Evolutionary conservation across 2,113 vertebrate genomes (phyloP), one percentile per base, ranked within the genome.

Genomic region (Nycticorax nycticorax): DNA sequence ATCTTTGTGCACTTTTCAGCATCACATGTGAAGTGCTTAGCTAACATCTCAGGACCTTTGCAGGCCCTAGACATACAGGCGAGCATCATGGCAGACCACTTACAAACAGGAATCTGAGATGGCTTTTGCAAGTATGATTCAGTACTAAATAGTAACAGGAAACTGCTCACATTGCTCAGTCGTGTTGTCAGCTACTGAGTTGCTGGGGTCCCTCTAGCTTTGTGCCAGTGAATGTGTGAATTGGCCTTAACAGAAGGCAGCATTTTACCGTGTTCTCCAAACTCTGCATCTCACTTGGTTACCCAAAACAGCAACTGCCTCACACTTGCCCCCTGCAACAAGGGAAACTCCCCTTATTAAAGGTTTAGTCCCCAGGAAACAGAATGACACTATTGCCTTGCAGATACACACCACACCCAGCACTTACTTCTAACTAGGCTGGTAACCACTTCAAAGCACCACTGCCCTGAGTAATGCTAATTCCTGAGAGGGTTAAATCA

Each of bases 361-460:
- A 87, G 48, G 39, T 75, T 91, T 22, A 85, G 86, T 92, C 89
- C 89, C 95, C 95, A 85, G 95, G 92, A 94, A 72, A 89, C 56
- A 67, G 56, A 81, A 95, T 76, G 95, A 63, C 97, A 96, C 69
- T 50, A 35, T 24, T 78, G 76, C 95, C 88, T 87, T 45, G 77
- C 14, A 92, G 88, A 57, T 26, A 83, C 50, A 26, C 8, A 81
- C 88, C 96, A 93, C 94, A 14, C 95, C 97, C 96, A 78, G 88
- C 91, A 45, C 43, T 95, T 67, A 92, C 15, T 63, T 80, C 92
- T 92, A 81, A 59, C 57, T 24, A 14, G 82, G 59, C 92, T 89
- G 86, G 39, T 92, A 95, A 97, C 97, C 96, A 95, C 97, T 95
- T 97, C 96, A 97, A 95, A 97, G 95, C 62, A 91, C 66, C 66